phyloP scores from a whole-genome alignment of 2,113 vertebrate species.

The Saguinus imperator region DNA sequence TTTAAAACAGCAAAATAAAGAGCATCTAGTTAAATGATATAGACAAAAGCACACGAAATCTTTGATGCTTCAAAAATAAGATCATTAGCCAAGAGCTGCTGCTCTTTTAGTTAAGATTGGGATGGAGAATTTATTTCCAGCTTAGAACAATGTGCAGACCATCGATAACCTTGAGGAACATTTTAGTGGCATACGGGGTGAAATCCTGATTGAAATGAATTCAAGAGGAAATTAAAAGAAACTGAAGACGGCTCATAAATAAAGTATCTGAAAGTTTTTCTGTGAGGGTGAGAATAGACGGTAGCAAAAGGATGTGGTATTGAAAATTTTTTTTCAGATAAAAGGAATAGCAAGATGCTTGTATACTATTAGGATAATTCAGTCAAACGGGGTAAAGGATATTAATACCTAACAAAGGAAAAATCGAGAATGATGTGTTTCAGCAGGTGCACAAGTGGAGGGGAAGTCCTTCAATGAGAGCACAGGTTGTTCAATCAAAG shows the following conservation, averaged over 20 bases:
- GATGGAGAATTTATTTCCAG: not conserved
- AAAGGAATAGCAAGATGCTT: not conserved
- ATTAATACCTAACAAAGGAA: not conserved
- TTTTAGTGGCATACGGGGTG: not conserved
- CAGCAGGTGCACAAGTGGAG: not conserved
- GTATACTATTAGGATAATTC: not conserved
- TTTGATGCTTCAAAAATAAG: not conserved
- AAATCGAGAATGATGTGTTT: not conserved
- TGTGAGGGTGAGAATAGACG: not conserved
- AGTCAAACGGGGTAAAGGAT: not conserved
- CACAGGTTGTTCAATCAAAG: not conserved
- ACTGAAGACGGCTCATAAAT: not conserved
- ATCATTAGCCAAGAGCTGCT: not conserved
- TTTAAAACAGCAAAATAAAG: not conserved
- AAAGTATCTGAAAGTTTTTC: not conserved
- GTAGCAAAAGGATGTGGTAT: not conserved
- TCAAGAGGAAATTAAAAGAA: not conserved
- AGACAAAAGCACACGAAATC: not conserved
- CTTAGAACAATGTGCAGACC: not conserved
- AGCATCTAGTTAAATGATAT: not conserved
- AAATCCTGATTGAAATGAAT: constrained; percentile 16
- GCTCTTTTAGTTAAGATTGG: not conserved
- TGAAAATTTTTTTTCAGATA: not conserved
- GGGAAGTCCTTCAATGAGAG: not conserved
- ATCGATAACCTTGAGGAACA: not conserved